Base-by-base conservation (phyloP, 2,888 invertebrate species). In the Protodeltote pygarga region DNA sequence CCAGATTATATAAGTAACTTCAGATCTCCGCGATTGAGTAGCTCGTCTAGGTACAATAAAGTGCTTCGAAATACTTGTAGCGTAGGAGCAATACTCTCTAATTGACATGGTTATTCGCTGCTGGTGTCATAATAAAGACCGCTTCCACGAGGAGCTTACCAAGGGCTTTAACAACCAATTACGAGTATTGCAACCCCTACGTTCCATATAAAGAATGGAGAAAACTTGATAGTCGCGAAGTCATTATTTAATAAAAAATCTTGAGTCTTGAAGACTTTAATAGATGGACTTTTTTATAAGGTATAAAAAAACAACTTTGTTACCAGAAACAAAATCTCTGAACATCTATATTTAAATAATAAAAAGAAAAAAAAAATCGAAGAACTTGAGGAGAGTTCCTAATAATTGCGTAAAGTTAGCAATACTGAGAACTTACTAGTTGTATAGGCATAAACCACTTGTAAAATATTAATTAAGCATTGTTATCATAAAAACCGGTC, bases 381-480 rank as follows among this genome's bases (percentile, higher is more conserved):
- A n/a, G n/a, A n/a, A n/a, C n/a, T n/a, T n/a, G n/a, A n/a, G n/a
- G n/a, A n/a, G n/a, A n/a, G n/a, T n/a, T n/a, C n/a, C n/a, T n/a
- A n/a, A n/a, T n/a, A n/a, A n/a, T n/a, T n/a, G n/a, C n/a, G n/a
- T n/a, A n/a, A n/a, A n/a, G n/a, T n/a, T n/a, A n/a, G n/a, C n/a
- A n/a, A 11, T 21, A 37, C 41, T 28, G 50, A 23, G 39, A 37
- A 41, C 42, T 46, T 55, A 46, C 25, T 46, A 39, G 31, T 40
- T 47, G 37, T 62, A 50, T 39, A n/a, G n/a, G n/a, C n/a, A n/a
- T n/a, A n/a, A n/a, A n/a, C n/a, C n/a, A 32, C 52, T 59, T 37
- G 54, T 49, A 65, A 61, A 53, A 63, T 65, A 72, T 75, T 76
- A 77, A 79, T 77, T 75, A 73, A 57, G 66, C 58, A 68, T 57